These are phyloP conservation scores for Chelon labrosus DNA, from an alignment of 2,797 vertebrate species.

Conservation along the genomic window DNA sequence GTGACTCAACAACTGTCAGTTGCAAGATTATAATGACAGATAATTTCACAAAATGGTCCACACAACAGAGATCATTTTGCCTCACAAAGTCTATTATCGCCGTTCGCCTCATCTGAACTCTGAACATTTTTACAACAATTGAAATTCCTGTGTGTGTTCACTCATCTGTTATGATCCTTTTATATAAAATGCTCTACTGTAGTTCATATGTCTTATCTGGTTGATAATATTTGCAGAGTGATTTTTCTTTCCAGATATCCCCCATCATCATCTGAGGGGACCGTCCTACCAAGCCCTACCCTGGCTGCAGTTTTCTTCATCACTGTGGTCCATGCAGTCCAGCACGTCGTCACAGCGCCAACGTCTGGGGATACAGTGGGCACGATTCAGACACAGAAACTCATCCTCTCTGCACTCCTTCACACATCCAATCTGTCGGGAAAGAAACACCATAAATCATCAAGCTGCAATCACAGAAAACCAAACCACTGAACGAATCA, in stretches of 20 bases:
- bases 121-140: neutral
- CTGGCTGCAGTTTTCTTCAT: slow-evolving; percentile 92
- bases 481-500: neutral
- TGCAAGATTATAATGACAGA: slow-evolving; percentile 10
- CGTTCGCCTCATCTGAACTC: slow-evolving; percentile 6
- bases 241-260: neutral
- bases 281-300: slow-evolving; percentile 76
- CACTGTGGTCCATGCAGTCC: slow-evolving; percentile 97
- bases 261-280: neutral
- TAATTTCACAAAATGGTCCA: slow-evolving; percentile 25
- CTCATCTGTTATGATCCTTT: neutral
- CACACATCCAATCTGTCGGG: slow-evolving; percentile 91
- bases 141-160: neutral
- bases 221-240: neutral
- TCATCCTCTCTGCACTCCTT: slow-evolving; percentile 95
- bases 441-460: slow-evolving; percentile 7
- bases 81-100: neutral
- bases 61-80: slow-evolving; percentile 18
- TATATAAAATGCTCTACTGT: neutral
- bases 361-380: slow-evolving; percentile 93
- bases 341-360: slow-evolving; percentile 95
- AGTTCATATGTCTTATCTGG: neutral
- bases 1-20: too few species aligned
- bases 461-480: slow-evolving; percentile 29
- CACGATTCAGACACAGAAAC: slow-evolving; percentile 95